Conservation (phyloP, 2,113 vertebrate genomes). For the Anoplopoma fimbria region DNA sequence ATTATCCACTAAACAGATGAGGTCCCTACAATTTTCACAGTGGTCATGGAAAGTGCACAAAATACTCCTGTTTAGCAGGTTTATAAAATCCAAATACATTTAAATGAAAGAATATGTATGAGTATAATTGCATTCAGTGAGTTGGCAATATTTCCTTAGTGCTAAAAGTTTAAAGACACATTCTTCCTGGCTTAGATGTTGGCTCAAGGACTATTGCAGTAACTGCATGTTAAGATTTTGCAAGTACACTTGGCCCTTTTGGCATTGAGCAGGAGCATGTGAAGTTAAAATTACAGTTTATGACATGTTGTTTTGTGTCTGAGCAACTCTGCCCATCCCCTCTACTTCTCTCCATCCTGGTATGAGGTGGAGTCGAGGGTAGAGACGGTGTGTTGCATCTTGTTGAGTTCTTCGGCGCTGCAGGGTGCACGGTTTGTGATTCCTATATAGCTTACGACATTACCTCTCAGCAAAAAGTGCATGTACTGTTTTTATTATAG, state of each 20-base stretch:
- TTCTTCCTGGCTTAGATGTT: not conserved
- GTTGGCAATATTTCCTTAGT: not conserved
- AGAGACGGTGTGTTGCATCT: conserved; percentile 17
- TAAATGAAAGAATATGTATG: not conserved
- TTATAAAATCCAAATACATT: not conserved
- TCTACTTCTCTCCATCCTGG: not conserved
- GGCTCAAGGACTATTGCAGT: not conserved
- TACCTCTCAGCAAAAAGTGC: conserved; percentile 10
- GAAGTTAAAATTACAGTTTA: not conserved
- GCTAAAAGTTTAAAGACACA: not conserved
- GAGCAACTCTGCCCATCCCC: conserved; percentile 30
- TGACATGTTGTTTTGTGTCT: conserved; percentile 20
- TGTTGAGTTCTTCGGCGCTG: conserved; percentile 43
- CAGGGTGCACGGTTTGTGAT: conserved; percentile 48
- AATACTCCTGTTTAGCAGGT: not conserved
- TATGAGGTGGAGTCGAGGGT: conserved; percentile 7
- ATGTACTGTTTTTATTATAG: not conserved
- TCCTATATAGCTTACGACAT: conserved; percentile 27
- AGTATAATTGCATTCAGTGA: not conserved
- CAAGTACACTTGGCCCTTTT: not conserved
- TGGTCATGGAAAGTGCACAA: not conserved
- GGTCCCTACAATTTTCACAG: not conserved
- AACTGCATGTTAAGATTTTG: not conserved
- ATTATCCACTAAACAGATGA: conserved; percentile 38
- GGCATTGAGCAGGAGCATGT: not conserved